These are phyloP conservation scores for Aporrectodea caliginosa DNA, from an alignment of 1,140 invertebrate genomes.

Conservation along the genomic window DNA sequence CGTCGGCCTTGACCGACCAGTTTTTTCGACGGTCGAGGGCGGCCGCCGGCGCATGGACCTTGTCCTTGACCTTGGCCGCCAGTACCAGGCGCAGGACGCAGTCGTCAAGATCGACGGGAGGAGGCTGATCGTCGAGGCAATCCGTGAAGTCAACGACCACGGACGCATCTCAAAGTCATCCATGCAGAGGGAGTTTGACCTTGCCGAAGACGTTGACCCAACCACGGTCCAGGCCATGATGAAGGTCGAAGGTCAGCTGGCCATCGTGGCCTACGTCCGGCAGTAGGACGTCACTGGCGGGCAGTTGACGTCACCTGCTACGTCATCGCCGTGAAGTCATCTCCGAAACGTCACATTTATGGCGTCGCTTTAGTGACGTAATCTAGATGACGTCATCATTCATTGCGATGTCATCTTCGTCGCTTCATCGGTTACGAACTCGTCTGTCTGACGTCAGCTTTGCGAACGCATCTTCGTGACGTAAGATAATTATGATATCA, in stretches of 20 bases:
- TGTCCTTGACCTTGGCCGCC: conserved; percentile 20
- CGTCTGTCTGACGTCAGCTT: no score
- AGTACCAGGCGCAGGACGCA: conserved; percentile 25
- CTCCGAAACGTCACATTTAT: no score
- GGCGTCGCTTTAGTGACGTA: no score
- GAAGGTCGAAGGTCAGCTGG: conserved; percentile 15
- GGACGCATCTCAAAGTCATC: conserved; percentile 22
- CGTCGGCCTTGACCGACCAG: conserved; percentile 6
- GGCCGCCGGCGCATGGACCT: conserved; percentile 20
- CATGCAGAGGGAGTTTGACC: conserved; percentile 28
- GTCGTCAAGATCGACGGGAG: conserved; percentile 30
- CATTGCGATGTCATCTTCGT: no score
- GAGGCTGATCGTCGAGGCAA: conserved; percentile 24
- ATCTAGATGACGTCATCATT: no score
- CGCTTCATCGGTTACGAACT: no score
- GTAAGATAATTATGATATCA: no score
- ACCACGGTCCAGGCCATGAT: conserved; percentile 23
- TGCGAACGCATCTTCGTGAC: no score
- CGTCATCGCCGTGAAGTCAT: no score
- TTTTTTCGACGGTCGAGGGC: conserved; percentile 11
- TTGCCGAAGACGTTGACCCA: conserved; percentile 23
- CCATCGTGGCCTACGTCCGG: neutral
- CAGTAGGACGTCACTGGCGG: no score
- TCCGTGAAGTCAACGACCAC: conserved; percentile 21
- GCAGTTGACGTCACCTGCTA: no score